A percentile compares a stretch with the other conserved stretches of the same genome.
Evolutionary conservation across 2,113 vertebrate species (phyloP).

Genomic region (Natator depressus): DNA sequence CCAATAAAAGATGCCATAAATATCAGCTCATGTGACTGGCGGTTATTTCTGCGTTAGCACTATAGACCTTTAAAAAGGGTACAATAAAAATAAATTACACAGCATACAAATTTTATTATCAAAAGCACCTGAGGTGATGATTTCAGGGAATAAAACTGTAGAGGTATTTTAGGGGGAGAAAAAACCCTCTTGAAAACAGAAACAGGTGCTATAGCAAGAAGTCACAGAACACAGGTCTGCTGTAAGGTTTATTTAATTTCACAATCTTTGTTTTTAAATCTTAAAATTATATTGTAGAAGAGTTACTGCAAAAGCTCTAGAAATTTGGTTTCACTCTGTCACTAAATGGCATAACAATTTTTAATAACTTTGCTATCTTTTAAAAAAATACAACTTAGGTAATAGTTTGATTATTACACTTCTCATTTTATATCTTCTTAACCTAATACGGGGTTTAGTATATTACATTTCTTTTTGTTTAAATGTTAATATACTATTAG

Average conservation of each 20-base stretch:
- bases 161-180: background rate
- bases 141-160: slow-evolving; percentile 13
- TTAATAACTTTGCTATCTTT: background rate
- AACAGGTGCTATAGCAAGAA: background rate
- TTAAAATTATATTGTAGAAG: background rate
- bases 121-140: background rate
- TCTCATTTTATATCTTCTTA: background rate
- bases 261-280: background rate
- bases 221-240: background rate
- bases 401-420: background rate
- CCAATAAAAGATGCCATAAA: slow-evolving; percentile 26
- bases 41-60: slow-evolving; percentile 53
- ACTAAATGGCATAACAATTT: background rate
- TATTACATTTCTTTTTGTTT: background rate
- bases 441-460: background rate
- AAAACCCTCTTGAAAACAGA: background rate
- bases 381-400: background rate
- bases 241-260: background rate
- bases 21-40: slow-evolving; percentile 21
- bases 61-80: background rate
- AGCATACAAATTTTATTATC: background rate
- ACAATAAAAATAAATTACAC: slow-evolving; percentile 33
- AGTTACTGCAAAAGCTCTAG: background rate
- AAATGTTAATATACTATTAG: background rate
- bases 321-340: background rate